Evolutionary conservation across 2,113 vertebrate genomes (phyloP).

Genomic region (Ceyx cyanopectus): DNA sequence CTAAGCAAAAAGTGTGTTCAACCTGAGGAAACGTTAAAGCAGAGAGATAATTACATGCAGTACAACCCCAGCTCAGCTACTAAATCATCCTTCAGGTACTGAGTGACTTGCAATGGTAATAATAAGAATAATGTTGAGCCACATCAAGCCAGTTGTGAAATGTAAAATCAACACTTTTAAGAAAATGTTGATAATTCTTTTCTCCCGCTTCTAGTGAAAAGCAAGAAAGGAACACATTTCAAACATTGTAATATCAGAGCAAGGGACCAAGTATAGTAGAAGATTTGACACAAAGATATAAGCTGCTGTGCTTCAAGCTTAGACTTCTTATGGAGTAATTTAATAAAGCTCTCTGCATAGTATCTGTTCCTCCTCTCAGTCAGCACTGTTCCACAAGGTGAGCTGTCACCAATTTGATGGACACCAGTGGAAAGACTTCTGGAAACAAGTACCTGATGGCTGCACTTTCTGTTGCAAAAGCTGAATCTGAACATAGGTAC

Average conservation of each 20-base stretch:
- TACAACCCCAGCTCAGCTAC: not conserved
- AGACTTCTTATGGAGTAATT: not conserved
- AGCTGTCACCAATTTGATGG: not conserved
- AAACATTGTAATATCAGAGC: not conserved
- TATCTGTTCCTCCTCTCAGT: not conserved
- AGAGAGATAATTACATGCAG: not conserved
- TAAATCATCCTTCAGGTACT: not conserved
- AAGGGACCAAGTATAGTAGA: not conserved
- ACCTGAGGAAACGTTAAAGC: not conserved
- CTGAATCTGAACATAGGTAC: not conserved
- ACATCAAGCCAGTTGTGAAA: not conserved
- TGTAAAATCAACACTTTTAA: not conserved
- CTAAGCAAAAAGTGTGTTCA: not conserved
- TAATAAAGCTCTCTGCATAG: not conserved
- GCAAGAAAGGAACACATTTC: not conserved
- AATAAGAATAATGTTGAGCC: not conserved
- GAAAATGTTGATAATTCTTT: not conserved
- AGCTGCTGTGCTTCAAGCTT: not conserved
- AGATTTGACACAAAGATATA: not conserved
- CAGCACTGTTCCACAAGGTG: not conserved
- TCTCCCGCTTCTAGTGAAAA: not conserved
- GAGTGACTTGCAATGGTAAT: not conserved
- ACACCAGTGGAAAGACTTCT: not conserved
- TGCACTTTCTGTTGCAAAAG: not conserved
- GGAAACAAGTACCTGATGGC: not conserved